Evolutionary conservation across 2,888 invertebrate species (phyloP).

Genomic region (Apodemia duryi): DNA sequence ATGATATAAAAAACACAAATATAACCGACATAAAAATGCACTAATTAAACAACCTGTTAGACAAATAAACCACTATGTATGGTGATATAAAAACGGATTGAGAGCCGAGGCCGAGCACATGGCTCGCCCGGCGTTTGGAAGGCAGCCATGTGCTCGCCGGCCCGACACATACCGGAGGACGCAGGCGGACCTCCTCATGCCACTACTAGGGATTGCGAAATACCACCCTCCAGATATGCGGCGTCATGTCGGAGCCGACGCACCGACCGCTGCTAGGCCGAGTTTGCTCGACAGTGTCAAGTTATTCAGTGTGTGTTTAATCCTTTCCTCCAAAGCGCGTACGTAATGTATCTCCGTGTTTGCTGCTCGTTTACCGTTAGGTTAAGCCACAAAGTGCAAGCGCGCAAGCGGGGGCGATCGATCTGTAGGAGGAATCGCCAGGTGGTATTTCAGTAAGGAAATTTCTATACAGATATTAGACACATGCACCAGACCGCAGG

Average conservation of each 20-base stretch:
- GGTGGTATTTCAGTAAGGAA: slow-evolving; percentile 66
- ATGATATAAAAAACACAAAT: slow-evolving; percentile 47
- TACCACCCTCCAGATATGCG: slow-evolving; percentile 61
- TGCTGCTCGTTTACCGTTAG: slow-evolving; percentile 57
- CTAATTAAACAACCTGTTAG: slow-evolving; percentile 59
- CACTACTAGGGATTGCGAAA: slow-evolving; percentile 68
- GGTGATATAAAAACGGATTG: slow-evolving; percentile 38
- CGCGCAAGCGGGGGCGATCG: slow-evolving; percentile 34
- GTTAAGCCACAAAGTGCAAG: slow-evolving; percentile 28
- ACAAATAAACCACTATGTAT: slow-evolving; percentile 47
- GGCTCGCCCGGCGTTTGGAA: slow-evolving; percentile 33
- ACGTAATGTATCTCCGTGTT: slow-evolving; percentile 34
- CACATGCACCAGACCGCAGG: slow-evolving; percentile 53
- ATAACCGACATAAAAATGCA: slow-evolving; percentile 63
- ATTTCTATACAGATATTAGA: slow-evolving; percentile 61
- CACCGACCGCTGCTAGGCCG: slow-evolving; percentile 15
- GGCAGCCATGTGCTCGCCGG: slow-evolving; percentile 41
- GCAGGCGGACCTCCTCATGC: slow-evolving; percentile 54
- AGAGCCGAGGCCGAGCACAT: slow-evolving; percentile 38
- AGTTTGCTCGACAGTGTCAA: slow-evolving; percentile 12
- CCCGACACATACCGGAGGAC: slow-evolving; percentile 45
- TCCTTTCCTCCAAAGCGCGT: slow-evolving; percentile 10
- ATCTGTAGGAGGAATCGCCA: slow-evolving; percentile 42
- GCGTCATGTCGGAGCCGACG: slow-evolving; percentile 23
- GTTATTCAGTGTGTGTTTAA: slow-evolving; percentile 1